These are phyloP conservation scores for Halictus quadricinctus DNA, from an alignment of 2,888 invertebrate species.

Conservation along the genomic window DNA sequence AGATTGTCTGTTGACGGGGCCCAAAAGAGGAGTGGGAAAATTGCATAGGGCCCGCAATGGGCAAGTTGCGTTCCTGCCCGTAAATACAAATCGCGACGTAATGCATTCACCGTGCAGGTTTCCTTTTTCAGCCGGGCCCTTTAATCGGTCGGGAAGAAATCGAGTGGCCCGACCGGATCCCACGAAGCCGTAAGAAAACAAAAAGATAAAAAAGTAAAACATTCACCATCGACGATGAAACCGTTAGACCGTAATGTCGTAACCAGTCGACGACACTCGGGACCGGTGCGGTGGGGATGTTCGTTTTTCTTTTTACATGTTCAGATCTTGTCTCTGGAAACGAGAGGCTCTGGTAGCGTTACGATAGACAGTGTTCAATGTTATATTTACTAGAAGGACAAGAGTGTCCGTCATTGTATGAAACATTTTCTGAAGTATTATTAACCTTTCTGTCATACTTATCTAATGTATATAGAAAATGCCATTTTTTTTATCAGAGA, in stretches of 20 bases:
- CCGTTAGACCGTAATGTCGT: conserved; percentile 34
- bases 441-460: background rate
- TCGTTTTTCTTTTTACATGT: background rate
- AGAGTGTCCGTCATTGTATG: background rate
- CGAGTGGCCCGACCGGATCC: conserved; percentile 34
- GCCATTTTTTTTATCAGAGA: background rate
- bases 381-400: background rate
- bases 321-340: background rate
- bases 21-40: background rate
- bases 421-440: too few species aligned
- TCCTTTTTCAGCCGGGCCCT: conserved; percentile 34
- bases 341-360: background rate
- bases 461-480: background rate
- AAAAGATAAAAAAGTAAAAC: conserved; percentile 10
- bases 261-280: conserved; percentile 23
- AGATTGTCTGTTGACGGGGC: background rate
- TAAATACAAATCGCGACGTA: conserved; percentile 21
- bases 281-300: background rate
- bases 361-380: background rate
- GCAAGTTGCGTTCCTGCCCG: background rate
- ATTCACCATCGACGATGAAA: conserved; percentile 25
- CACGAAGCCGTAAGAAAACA: background rate
- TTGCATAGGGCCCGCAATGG: background rate
- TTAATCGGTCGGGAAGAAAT: conserved; percentile 34
- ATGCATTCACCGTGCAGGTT: conserved; percentile 27